These are phyloP conservation scores for Amphiura filiformis DNA, from an alignment of 35 echinoderm and acorn worm species.

Conservation along the genomic window DNA sequence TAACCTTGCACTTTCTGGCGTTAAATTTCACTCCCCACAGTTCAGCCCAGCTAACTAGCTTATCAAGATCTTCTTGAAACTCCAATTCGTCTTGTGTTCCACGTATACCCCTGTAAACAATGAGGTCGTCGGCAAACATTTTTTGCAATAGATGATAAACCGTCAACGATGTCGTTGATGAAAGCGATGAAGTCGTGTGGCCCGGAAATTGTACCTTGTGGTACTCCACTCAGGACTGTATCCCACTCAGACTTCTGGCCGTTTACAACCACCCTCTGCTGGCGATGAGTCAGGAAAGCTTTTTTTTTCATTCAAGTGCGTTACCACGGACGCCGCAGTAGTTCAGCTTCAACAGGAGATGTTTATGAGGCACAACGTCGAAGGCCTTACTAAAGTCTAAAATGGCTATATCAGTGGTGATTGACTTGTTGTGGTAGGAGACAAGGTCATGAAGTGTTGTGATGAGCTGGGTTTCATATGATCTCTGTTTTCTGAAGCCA, in stretches of 20 bases:
- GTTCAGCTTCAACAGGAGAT: no score
- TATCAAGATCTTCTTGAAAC: conserved; percentile 12
- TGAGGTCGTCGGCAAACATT: conserved; percentile 28
- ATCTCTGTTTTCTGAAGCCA: background rate
- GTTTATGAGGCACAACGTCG: no score
- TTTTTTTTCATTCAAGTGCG: background rate
- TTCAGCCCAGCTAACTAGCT: background rate
- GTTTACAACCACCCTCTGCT: conserved; percentile 43
- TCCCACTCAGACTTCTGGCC: conserved; percentile 31
- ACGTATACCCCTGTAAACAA: background rate
- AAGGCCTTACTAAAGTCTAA: conserved; percentile 22
- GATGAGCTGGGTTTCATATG: background rate
- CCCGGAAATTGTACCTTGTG: conserved; percentile 49
- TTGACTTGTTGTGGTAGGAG: background rate
- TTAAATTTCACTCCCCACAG: conserved; percentile 12
- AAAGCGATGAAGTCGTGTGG: conserved; percentile 10
- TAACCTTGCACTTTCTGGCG: background rate
- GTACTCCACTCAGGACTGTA: conserved; percentile 44
- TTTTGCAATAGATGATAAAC: background rate
- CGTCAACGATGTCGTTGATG: background rate
- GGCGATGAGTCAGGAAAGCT: conserved; percentile 15
- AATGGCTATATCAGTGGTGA: background rate
- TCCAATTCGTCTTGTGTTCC: background rate
- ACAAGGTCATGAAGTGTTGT: background rate
- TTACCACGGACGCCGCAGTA: no score